Evolutionary conservation across 1,140 invertebrate genomes (phyloP), one percentile per base, ranked within the genome.

Genomic region (Plodia interpunctella): DNA sequence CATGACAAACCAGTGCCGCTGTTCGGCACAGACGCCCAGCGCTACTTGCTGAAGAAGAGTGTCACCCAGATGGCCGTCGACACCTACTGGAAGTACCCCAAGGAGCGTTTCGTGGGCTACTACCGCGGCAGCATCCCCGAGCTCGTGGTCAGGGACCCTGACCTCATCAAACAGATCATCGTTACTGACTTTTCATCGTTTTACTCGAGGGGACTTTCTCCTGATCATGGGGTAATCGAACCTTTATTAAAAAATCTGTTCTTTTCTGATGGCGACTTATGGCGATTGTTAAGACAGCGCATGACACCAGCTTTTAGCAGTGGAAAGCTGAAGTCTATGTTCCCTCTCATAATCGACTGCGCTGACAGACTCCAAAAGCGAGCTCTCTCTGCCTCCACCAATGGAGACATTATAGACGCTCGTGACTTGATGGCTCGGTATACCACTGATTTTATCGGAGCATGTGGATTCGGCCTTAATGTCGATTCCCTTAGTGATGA

Each of bases 151-250:
- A 72, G 90, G 2, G 92, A 93, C 73, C 90, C 91, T 2, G 90
- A 92, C 6, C 59, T 93, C 2, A 83, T 91, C 0, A 91, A 92
- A 60, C 61, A 70, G 13, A 90, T 94, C 35, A 65, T 93, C 2
- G 78, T 91, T 0, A 91, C 90, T 54, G 91, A 94, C 71, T 93
- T 93, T 60, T 30, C 89, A 2, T 70, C 88, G 62, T 93, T 94
- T 64, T 71, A 79, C 59, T 50, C 62, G 4, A 70, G 78, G 0
- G 78, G 74, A 0, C 25, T 80, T 9, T 51, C 49, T 19, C 49
- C 18, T 38, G 10, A 57, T 11, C 49, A 51, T 51, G 32, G 61
- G 50, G 38, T 65, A 13, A 63, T 66, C 5, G 63, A 71, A 20
- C 62, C 63, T 30, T 60, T 68, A 13, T 57, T 68, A 0, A 54